Percentiles rank a stretch among this genome's conserved stretches.
Evolutionary conservation across 2,113 vertebrate genomes (phyloP).

Genomic region (Dipodomys spectabilis): DNA sequence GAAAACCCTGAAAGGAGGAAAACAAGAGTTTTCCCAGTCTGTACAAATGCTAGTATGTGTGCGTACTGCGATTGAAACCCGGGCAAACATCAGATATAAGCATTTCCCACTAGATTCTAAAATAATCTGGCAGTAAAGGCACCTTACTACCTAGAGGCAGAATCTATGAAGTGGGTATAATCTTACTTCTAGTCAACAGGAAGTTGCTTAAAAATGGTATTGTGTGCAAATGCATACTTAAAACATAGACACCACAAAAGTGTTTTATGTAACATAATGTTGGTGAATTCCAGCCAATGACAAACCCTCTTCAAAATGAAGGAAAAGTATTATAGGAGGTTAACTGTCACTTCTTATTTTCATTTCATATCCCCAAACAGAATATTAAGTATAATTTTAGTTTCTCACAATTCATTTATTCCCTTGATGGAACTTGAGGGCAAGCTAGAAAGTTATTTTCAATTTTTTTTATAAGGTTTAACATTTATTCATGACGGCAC

Average conservation of each 20-base stretch:
- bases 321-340: background rate
- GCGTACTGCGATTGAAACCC: background rate
- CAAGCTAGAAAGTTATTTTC: conserved; percentile 53
- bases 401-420: conserved; percentile 54
- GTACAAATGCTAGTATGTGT: background rate
- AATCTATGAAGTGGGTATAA: conserved; percentile 35
- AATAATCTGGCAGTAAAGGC: background rate
- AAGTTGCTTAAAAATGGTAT: conserved; percentile 61
- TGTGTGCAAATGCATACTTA: background rate
- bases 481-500: conserved; percentile 55
- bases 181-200: conserved; percentile 62
- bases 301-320: conserved; percentile 39
- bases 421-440: conserved; percentile 47
- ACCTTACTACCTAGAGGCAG: conserved; percentile 46
- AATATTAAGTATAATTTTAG: conserved; percentile 47
- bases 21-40: background rate
- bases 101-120: conserved; percentile 42
- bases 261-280: background rate
- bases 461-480: conserved; percentile 61
- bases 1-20: conserved; percentile 22
- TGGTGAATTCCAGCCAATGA: conserved; percentile 38
- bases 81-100: background rate
- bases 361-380: conserved; percentile 42
- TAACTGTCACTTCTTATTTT: conserved; percentile 61
- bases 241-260: conserved; percentile 48